These are phyloP conservation scores for Brienomyrus brachyistius DNA, from an alignment of 2,113 vertebrate genomes.

Conservation along the genomic window DNA sequence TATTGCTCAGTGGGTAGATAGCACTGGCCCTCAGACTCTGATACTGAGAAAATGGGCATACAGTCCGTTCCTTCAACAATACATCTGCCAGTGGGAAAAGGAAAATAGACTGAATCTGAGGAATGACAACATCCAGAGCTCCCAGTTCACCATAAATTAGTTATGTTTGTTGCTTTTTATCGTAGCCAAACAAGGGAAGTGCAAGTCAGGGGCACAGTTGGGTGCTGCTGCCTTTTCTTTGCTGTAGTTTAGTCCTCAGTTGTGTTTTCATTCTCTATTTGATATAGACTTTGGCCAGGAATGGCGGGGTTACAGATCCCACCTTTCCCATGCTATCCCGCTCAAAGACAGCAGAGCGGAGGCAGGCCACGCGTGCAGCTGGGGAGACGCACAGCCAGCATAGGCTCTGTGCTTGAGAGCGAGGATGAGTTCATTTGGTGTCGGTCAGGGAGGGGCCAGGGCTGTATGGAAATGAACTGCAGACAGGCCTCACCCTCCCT, in stretches of 20 bases:
- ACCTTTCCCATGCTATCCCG: background rate
- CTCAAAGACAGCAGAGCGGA: background rate
- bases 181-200: background rate
- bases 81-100: slow-evolving; percentile 4
- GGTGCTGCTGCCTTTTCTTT: background rate
- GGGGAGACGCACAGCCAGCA: background rate
- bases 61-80: background rate
- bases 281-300: background rate
- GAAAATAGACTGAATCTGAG: slow-evolving; percentile 43
- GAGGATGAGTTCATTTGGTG: background rate
- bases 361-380: background rate
- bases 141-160: slow-evolving; percentile 8
- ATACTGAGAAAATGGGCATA: background rate
- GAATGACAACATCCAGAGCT: slow-evolving; percentile 33
- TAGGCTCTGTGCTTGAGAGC: background rate
- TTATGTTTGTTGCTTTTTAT: slow-evolving; percentile 14
- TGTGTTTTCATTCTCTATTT: background rate
- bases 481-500: background rate
- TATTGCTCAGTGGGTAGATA: background rate
- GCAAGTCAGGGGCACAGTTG: background rate
- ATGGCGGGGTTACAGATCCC: background rate
- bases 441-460: background rate
- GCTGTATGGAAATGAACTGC: background rate
- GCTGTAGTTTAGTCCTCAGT: background rate
- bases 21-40: background rate